Evolutionary conservation across 2,797 vertebrate genomes (phyloP), one percentile per base, ranked within the genome.

Genomic region (Threskiornis aethiopicus): DNA sequence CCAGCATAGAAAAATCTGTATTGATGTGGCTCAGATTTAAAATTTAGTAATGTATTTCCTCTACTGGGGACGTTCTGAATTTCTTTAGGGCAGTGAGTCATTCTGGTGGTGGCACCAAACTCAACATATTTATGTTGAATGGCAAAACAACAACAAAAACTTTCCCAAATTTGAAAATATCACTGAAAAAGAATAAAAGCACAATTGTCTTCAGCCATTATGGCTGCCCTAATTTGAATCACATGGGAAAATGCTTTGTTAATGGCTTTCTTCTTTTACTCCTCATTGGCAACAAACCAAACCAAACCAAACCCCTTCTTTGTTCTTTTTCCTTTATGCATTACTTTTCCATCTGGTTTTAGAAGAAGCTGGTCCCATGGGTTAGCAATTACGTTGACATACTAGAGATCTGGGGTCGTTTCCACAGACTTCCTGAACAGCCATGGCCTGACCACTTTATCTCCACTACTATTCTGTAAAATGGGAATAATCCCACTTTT

Each of bases 141-240:
- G 54, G 57, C 69, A 89, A 95, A 96, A 84, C 47, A 81, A 78
- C 75, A 94, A 87, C 71, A 92, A 70, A 89, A 94, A 70, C 51
- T 91, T 95, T 29, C 69, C 75, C 89, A 91, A 92, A 89, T 88
- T 92, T 93, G 62, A 95, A 94, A 95, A 87, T 83, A 92, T 80
- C 71, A 77, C 85, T 97, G 85, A 87, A 95, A 93, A 89, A 93
- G 33, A 94, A 96, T 46, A 96, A 94, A 96, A 89, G 44, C 85
- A 42, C 33, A 95, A 47, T 64, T 89, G n/a, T 47, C 64, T 90
- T 86, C 72, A 90, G 73, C 35, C 88, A 71, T 80, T 93, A 86
- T 70, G 73, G 77, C 86, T 92, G 66, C 65, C 51, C 58, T 95
- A 85, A 96, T 93, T 91, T 95, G 93, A 96, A 57, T 92, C 82